Evolutionary conservation across 2,888 invertebrate genomes (phyloP).

Genomic region (Tenthredo distinguenda): DNA sequence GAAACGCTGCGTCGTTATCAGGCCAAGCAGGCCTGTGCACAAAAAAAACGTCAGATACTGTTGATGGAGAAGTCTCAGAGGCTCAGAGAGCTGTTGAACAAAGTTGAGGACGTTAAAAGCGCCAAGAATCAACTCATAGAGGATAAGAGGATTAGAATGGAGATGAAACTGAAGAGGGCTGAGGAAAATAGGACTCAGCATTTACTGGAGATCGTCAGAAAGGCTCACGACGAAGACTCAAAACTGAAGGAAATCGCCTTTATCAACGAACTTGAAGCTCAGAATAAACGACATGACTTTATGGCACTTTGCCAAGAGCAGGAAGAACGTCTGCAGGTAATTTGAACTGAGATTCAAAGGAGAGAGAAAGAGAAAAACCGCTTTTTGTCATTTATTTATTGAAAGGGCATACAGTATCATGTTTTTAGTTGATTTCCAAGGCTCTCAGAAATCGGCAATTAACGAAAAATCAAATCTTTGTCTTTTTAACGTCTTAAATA

Average conservation of each 20-base stretch:
- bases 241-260: slow-evolving; percentile 98
- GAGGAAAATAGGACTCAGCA: slow-evolving; percentile 94
- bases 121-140: slow-evolving; percentile 93
- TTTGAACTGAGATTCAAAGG: background rate
- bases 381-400: too few species aligned
- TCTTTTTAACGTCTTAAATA: too few species aligned
- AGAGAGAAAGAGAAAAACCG: background rate
- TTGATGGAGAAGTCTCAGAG: slow-evolving; percentile 92
- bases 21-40: slow-evolving; percentile 94
- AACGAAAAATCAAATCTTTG: background rate
- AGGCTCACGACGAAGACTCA: slow-evolving; percentile 98
- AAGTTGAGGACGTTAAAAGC: slow-evolving; percentile 90
- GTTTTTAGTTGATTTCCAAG: background rate
- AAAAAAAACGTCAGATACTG: slow-evolving; percentile 90
- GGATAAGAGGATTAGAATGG: slow-evolving; percentile 88
- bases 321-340: slow-evolving; percentile 83
- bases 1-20: slow-evolving; percentile 90
- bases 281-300: slow-evolving; percentile 95
- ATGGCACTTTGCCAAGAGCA: slow-evolving; percentile 90
- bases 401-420: background rate
- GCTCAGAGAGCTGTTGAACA: slow-evolving; percentile 90
- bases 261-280: slow-evolving; percentile 96
- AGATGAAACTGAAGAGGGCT: slow-evolving; percentile 89
- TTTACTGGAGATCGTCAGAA: slow-evolving; percentile 89
- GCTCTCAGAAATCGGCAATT: background rate